phyloP scores from a whole-genome alignment of 2,888 invertebrate species.

The Ophion costatus region DNA sequence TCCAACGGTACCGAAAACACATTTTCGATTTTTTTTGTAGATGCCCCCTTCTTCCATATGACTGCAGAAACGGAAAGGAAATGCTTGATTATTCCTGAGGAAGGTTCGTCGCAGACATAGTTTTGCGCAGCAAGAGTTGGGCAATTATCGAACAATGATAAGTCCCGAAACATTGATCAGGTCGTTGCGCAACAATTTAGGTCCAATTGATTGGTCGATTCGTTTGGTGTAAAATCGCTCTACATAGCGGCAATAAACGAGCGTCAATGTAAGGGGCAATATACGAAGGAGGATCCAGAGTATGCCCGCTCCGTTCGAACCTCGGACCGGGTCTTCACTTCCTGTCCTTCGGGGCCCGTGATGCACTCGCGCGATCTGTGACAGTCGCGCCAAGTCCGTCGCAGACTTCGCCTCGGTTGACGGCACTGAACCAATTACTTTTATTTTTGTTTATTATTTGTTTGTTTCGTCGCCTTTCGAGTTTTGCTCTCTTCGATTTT shows the following conservation, averaged over 20 bases:
- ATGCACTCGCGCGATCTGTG: slow-evolving; percentile 21
- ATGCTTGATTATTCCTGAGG: no score
- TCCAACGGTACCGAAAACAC: no score
- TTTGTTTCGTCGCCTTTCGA: neutral
- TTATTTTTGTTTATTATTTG: slow-evolving; percentile 26
- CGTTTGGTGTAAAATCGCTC: neutral
- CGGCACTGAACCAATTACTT: slow-evolving; percentile 32
- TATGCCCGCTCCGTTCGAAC: slow-evolving; percentile 30
- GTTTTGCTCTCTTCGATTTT: neutral
- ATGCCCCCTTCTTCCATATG: no score
- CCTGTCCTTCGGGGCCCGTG: slow-evolving; percentile 47
- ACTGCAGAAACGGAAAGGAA: no score
- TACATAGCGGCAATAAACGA: neutral
- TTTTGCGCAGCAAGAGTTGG: no score
- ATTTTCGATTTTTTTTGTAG: no score
- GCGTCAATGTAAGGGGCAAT: slow-evolving; percentile 6
- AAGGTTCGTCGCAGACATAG: no score
- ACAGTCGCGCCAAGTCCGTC: slow-evolving; percentile 66
- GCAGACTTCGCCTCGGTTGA: slow-evolving; percentile 56
- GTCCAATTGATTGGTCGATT: neutral
- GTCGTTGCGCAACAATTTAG: neutral
- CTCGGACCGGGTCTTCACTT: slow-evolving; percentile 58
- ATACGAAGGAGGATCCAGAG: slow-evolving; percentile 19
- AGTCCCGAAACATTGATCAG: neutral
- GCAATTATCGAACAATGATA: neutral